A percentile compares a stretch with the other conserved stretches of the same genome.
Conservation (phyloP, 2,888 invertebrate species). For the Phalera bucephala region DNA sequence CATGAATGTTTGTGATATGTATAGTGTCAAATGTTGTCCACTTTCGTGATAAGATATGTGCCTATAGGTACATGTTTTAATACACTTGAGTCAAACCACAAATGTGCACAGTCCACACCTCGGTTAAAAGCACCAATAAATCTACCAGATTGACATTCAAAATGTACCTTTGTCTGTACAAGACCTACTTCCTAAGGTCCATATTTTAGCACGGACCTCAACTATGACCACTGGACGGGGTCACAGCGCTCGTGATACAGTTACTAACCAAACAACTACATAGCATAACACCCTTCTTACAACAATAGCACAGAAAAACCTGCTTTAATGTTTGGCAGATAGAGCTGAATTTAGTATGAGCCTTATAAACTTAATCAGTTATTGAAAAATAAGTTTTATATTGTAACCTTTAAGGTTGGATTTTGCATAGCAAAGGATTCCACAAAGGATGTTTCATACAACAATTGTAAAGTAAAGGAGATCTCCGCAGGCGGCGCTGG, state of each 20-base stretch:
- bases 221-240: slow-evolving; percentile 54
- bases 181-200: slow-evolving; percentile 38
- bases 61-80: no score
- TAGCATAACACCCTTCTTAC: slow-evolving; percentile 15
- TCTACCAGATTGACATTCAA: slow-evolving; percentile 11
- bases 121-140: no score
- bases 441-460: slow-evolving; percentile 24
- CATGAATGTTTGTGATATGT: no score
- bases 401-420: background rate
- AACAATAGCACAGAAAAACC: background rate
- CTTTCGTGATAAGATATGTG: no score
- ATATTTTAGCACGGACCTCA: slow-evolving; percentile 50
- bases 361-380: background rate
- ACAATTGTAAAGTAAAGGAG: slow-evolving; percentile 34
- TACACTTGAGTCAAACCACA: no score
- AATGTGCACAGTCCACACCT: no score
- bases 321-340: no score
- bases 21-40: no score
- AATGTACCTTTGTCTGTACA: slow-evolving; percentile 14
- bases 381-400: slow-evolving; percentile 9
- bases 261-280: slow-evolving; percentile 41
- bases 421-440: background rate
- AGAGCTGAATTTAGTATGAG: no score
- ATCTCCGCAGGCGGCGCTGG: slow-evolving; percentile 58
- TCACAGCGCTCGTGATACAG: slow-evolving; percentile 51